Evolutionary conservation across 2,797 vertebrate species (phyloP).

Genomic region (Eulemur albifrons): DNA sequence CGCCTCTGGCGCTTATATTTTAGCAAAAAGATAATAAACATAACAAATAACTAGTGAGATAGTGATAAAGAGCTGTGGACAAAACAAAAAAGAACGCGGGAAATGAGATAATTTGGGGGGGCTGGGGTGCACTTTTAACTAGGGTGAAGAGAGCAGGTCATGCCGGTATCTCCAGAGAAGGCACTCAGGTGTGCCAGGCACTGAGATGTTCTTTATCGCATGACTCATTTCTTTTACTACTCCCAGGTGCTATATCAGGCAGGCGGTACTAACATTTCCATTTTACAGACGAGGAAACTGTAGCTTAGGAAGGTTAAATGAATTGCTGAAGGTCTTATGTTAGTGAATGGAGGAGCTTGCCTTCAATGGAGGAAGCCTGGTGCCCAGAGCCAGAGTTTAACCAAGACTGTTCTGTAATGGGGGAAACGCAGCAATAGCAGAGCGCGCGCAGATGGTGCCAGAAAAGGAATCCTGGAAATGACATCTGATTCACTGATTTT

Average conservation of each 20-base stretch:
- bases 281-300: background rate
- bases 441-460: accelerated
- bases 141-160: too few relatives aligned
- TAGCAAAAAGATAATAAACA: background rate
- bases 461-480: conserved; percentile 47
- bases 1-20: background rate
- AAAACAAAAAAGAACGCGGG: background rate
- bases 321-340: background rate
- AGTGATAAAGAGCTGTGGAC: background rate
- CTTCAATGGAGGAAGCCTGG: background rate
- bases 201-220: background rate
- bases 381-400: too few relatives aligned
- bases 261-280: background rate
- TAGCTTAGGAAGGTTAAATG: background rate
- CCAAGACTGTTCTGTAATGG: too few relatives aligned
- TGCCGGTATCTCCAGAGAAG: background rate
- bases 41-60: background rate
- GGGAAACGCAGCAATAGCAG: background rate
- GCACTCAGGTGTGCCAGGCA: too few relatives aligned
- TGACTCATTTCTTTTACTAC: background rate
- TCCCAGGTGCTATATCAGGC: background rate
- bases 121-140: background rate
- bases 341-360: background rate
- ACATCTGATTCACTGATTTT: background rate
- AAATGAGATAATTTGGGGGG: background rate